Evolutionary conservation across 2,888 invertebrate genomes (phyloP).

Genomic region (Heteromurus nitidus): DNA sequence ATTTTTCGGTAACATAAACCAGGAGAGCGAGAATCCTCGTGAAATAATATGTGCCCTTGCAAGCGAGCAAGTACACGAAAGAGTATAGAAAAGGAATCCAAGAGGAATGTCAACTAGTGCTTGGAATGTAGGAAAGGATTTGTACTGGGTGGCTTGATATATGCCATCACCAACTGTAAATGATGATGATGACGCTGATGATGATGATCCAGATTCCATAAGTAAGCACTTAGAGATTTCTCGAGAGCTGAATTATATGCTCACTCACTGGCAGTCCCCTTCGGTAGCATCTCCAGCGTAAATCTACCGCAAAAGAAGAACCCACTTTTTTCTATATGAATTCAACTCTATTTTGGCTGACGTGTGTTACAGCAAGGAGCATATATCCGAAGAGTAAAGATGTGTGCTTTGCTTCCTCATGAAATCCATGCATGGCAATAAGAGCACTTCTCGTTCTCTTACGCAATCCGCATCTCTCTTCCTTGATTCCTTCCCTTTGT

Average conservation of each 20-base stretch:
- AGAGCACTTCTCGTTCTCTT: slow-evolving; percentile 16
- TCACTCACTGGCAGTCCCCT: slow-evolving; percentile 1
- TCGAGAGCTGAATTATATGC: not conserved
- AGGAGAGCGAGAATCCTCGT: too few relatives aligned
- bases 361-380: too few relatives aligned
- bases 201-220: slow-evolving; percentile 46
- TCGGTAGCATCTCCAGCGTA: not conserved
- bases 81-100: slow-evolving; percentile 44
- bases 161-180: slow-evolving; percentile 45
- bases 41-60: too few relatives aligned
- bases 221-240: slow-evolving; percentile 40
- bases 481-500: slow-evolving; percentile 29
- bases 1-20: too few relatives aligned
- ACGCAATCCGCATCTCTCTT: not conserved
- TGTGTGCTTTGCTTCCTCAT: too few relatives aligned
- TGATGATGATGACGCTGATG: slow-evolving; percentile 54
- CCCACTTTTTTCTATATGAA: not conserved
- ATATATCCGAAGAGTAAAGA: too few relatives aligned
- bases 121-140: slow-evolving; percentile 51
- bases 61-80: too few relatives aligned
- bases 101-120: slow-evolving; percentile 52
- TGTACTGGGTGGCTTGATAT: slow-evolving; percentile 48
- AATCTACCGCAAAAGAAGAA: slow-evolving; percentile 13
- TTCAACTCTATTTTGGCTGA: not conserved
- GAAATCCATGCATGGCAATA: not conserved